Evolutionary conservation across 2,888 invertebrate species (phyloP), one percentile per base, ranked within the genome.

Genomic region (Mesoligia furuncula): DNA sequence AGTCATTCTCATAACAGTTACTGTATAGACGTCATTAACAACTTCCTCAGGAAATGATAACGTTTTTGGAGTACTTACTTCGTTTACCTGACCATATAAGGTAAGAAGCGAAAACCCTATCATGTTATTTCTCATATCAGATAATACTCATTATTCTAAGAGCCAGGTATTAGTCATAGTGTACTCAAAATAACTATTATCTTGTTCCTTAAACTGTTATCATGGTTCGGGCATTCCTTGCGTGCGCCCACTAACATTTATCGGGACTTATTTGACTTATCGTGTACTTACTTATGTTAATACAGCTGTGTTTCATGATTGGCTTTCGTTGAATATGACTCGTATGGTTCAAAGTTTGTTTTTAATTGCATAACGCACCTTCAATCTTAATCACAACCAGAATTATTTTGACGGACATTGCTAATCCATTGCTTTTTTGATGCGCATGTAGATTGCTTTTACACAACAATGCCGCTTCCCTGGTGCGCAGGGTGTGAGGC

Each of bases 31-130:
- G 72, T 82, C 77, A 61, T 76, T 69, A n/a, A 74, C 67, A 11
- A 86, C 64, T 78, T 78, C 84, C 77, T 64, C 39, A 45, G 78
- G 78, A 77, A 57, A 36, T 74, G 86, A 84, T 78, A 83, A 78
- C 45, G 57, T 15, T 79, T 83, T 61, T 54, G 36, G 27, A 73
- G 73, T 54, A 80, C 36, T 13, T 24, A 39, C 20, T 24, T 65
- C 42, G 11, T 68, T 66, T 67, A 64, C 59, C 62, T 73, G 68
- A n/a, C 83, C 84, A 59, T 84, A 86, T 73, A 84, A 65, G 84
- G 84, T 27, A 54, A 73, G 39, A 61, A 83, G n/a, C 54, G 51
- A 61, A 36, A 57, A 31, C 8, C 0, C 20, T 48, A 31, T 69
- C 27, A 36, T 48, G 72, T 74, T 65, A 42, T 66, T 48, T 62